A percentile compares a stretch with the other conserved stretches of the same genome.
phyloP scores from a whole-genome alignment of 2,113 vertebrate species.

The Gasterosteus nipponicus region DNA sequence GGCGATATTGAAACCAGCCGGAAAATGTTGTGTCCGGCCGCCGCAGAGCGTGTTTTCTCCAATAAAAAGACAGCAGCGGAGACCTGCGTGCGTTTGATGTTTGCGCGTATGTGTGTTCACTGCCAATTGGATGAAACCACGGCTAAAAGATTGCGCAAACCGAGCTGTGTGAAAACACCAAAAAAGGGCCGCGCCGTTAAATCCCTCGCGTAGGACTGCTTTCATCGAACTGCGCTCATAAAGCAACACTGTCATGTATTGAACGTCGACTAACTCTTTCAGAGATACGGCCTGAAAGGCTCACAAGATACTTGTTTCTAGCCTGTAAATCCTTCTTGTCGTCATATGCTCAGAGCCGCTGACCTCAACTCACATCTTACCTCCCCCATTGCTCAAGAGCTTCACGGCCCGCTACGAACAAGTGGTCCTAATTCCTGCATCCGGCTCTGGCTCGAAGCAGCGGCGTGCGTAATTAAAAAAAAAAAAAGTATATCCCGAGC shows the following conservation, averaged over 20 bases:
- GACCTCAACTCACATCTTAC: neutral
- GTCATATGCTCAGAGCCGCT: neutral
- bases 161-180: neutral
- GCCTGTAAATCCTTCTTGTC: neutral
- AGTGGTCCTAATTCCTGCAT: neutral
- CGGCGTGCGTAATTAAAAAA: neutral
- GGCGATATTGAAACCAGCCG: slow-evolving; percentile 61
- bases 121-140: slow-evolving; percentile 60
- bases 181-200: neutral
- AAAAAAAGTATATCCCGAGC: neutral
- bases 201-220: slow-evolving; percentile 23
- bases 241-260: neutral
- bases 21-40: slow-evolving; percentile 37
- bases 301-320: neutral
- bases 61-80: slow-evolving; percentile 49
- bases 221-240: slow-evolving; percentile 7
- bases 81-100: slow-evolving; percentile 69
- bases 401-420: neutral
- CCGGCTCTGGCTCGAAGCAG: neutral
- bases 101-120: slow-evolving; percentile 36
- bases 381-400: neutral
- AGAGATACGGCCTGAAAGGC: neutral
- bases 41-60: slow-evolving; percentile 24
- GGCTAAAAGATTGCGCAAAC: slow-evolving; percentile 33
- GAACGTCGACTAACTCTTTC: neutral